phyloP scores from a whole-genome alignment of 2,888 invertebrate species.

The Podabrus alpinus region DNA sequence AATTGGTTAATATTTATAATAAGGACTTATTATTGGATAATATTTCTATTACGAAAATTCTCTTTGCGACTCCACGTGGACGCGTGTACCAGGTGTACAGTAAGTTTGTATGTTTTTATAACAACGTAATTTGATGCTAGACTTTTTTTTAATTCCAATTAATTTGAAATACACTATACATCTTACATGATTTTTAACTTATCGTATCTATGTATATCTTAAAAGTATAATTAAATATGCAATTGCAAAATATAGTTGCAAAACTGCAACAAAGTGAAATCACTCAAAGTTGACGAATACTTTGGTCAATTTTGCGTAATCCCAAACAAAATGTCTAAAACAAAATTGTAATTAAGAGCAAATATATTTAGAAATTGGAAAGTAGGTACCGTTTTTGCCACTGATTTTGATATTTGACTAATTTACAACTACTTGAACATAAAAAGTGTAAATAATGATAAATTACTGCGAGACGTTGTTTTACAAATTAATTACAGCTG shows the following conservation, averaged over 20 bases:
- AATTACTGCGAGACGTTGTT: background rate
- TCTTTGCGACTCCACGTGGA: no score
- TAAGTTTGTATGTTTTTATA: no score
- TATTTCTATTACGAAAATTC: no score
- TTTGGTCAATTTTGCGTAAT: background rate
- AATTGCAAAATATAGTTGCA: background rate
- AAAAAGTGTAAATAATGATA: background rate
- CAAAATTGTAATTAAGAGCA: background rate
- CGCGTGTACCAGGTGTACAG: no score
- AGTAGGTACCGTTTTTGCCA: background rate
- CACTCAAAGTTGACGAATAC: background rate
- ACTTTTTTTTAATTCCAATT: no score
- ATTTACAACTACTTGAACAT: background rate
- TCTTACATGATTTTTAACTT: no score
- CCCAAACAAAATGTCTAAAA: background rate
- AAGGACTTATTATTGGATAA: no score
- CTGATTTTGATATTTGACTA: background rate
- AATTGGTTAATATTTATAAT: no score
- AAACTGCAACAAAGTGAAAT: background rate
- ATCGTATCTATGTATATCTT: no score
- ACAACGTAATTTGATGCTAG: no score
- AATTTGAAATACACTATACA: no score
- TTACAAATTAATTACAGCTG: background rate
- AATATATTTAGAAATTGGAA: background rate
- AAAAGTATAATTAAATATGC: no score